Conservation (phyloP, 2,113 vertebrate genomes). For the Deroptyus accipitrinus region DNA sequence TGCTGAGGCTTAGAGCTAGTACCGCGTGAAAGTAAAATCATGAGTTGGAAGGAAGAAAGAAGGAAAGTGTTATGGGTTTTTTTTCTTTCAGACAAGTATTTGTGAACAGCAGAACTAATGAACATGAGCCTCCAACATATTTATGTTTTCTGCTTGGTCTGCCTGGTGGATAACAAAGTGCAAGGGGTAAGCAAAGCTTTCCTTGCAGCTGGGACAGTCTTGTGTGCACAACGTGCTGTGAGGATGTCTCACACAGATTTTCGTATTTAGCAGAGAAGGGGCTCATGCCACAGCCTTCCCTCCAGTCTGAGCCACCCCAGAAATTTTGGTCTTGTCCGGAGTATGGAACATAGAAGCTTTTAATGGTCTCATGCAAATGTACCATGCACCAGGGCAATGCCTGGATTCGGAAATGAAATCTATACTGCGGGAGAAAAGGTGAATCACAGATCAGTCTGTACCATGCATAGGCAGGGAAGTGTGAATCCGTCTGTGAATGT, state of each 20-base stretch:
- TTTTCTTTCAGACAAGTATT: not conserved
- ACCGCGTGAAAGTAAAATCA: not conserved
- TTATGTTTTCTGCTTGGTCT: not conserved
- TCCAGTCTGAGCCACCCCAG: not conserved
- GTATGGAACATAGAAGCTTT: not conserved
- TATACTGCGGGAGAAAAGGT: not conserved
- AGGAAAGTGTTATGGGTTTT: not conserved
- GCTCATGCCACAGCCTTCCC: not conserved
- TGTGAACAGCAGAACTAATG: not conserved
- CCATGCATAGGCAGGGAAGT: not conserved
- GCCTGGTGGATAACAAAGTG: not conserved
- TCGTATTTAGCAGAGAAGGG: not conserved
- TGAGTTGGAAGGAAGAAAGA: not conserved
- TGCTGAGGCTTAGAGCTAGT: not conserved
- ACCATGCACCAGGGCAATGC: not conserved
- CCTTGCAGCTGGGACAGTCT: not conserved
- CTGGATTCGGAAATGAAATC: not conserved
- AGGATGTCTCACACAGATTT: not conserved
- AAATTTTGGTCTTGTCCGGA: not conserved
- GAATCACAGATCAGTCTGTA: not conserved
- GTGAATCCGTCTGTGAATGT: not conserved
- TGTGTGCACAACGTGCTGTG: fast-evolving
- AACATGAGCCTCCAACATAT: not conserved
- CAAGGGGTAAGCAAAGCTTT: not conserved
- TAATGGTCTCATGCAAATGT: not conserved